A percentile compares a stretch with the other conserved stretches of the same genome.
These are phyloP conservation scores for Lycocerus yunnanus DNA, from an alignment of 2,888 invertebrate species.

Conservation along the genomic window DNA sequence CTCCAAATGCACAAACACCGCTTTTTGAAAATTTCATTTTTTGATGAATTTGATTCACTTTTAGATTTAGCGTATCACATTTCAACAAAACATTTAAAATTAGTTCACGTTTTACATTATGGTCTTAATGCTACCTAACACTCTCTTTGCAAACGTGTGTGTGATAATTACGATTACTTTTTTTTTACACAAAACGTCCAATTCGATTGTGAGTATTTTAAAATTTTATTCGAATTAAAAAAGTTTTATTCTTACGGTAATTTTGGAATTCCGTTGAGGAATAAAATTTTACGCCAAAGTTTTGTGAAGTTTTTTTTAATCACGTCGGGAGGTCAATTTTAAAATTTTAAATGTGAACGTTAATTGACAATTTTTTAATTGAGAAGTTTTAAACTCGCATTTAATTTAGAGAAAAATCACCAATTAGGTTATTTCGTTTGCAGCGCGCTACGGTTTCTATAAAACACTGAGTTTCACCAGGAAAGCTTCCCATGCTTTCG, in stretches of 20 bases:
- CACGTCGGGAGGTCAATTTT: not conserved
- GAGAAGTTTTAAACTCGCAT: not conserved
- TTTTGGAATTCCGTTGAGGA: not conserved
- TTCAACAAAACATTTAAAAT: not conserved
- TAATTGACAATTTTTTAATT: not conserved
- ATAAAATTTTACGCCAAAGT: not conserved
- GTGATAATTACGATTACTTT: not conserved
- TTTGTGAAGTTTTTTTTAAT: not conserved
- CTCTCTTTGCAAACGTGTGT: not conserved
- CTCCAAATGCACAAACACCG: not conserved
- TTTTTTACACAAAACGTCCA: not conserved
- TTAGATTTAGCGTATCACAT: not conserved
- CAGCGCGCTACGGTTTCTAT: conserved; percentile 19
- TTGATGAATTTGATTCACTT: not conserved
- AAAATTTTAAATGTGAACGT: not conserved
- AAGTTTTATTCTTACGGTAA: not conserved
- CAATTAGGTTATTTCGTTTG: conserved; percentile 11
- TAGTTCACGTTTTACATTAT: conserved; percentile 1
- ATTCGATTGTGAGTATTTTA: not conserved
- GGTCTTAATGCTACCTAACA: not conserved
- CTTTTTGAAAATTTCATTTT: not conserved
- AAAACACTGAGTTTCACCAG: conserved; percentile 15
- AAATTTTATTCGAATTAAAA: not conserved
- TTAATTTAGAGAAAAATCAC: not conserved
- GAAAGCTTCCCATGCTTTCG: conserved; percentile 21